Conservation (phyloP, 2,888 invertebrate genomes). For the Zaprionus obscuricornis region DNA sequence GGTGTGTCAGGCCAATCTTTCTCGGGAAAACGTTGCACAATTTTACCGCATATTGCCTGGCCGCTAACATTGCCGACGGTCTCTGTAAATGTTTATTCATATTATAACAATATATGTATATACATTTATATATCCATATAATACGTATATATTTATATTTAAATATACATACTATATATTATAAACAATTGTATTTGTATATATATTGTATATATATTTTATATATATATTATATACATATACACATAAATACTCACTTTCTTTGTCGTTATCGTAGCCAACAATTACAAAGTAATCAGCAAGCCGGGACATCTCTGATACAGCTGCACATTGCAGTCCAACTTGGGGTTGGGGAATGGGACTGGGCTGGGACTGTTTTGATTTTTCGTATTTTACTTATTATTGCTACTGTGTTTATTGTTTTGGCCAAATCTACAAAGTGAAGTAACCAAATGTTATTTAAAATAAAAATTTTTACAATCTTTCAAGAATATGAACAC, state of each 20-base stretch:
- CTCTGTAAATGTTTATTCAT: slow-evolving; percentile 52
- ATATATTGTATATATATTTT: not conserved
- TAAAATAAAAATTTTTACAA: no score
- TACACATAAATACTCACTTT: slow-evolving; percentile 88
- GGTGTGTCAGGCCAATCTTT: slow-evolving; percentile 98
- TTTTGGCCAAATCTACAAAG: no score
- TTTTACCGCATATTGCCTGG: slow-evolving; percentile 87
- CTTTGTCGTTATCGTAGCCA: slow-evolving; percentile 99
- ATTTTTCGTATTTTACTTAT: not conserved
- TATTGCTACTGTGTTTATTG: no score
- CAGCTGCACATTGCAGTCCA: slow-evolving; percentile 64
- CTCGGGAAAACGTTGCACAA: slow-evolving; percentile 97
- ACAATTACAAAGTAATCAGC: slow-evolving; percentile 99
- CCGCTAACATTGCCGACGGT: slow-evolving; percentile 88
- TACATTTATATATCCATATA: no score
- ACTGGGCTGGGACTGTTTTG: no score
- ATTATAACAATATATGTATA: no score
- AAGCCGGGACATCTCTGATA: slow-evolving; percentile 91
- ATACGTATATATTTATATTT: no score
- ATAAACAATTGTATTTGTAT: not conserved
- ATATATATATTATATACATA: not conserved
- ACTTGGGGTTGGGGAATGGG: no score
- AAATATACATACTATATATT: not conserved
- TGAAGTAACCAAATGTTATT: no score
- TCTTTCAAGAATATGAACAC: no score